Evolutionary conservation across 2,113 vertebrate genomes (phyloP).

Genomic region (Suncus etruscus): DNA sequence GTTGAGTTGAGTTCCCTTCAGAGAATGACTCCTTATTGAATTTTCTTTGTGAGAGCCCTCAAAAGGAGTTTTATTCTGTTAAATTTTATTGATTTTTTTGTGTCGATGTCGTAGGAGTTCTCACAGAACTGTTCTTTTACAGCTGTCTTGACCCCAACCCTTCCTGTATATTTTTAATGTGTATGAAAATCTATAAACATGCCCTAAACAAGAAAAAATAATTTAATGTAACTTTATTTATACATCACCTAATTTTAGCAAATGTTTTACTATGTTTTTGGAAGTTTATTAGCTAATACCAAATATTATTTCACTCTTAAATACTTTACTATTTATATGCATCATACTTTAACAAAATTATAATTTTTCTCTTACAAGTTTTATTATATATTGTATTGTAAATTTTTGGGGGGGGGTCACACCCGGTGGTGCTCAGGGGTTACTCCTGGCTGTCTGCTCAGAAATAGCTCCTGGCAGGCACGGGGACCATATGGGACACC

Average conservation of each 20-base stretch:
- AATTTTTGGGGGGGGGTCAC: no score
- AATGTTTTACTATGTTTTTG: background rate
- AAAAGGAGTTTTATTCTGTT: background rate
- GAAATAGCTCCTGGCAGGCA: no score
- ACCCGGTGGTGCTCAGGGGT: no score
- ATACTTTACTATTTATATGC: conserved; percentile 23
- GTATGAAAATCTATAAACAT: conserved; percentile 28
- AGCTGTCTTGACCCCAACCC: no score
- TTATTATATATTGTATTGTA: background rate
- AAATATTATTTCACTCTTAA: conserved; percentile 41
- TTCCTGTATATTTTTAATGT: background rate
- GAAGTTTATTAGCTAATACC: conserved; percentile 13
- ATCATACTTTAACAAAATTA: conserved; percentile 45
- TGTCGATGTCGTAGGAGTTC: no score
- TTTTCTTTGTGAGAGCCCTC: background rate
- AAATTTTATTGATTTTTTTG: background rate
- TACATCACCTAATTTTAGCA: background rate
- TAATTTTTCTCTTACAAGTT: conserved; percentile 23
- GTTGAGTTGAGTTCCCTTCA: no score
- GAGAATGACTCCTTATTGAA: background rate
- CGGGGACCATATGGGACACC: no score
- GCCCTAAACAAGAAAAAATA: background rate
- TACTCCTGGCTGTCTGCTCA: no score
- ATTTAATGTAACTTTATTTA: conserved; percentile 31
- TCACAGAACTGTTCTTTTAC: no score